These are phyloP conservation scores for Odontamblyopus lacepedii DNA, from an alignment of 2,797 vertebrate genomes.

Conservation along the genomic window DNA sequence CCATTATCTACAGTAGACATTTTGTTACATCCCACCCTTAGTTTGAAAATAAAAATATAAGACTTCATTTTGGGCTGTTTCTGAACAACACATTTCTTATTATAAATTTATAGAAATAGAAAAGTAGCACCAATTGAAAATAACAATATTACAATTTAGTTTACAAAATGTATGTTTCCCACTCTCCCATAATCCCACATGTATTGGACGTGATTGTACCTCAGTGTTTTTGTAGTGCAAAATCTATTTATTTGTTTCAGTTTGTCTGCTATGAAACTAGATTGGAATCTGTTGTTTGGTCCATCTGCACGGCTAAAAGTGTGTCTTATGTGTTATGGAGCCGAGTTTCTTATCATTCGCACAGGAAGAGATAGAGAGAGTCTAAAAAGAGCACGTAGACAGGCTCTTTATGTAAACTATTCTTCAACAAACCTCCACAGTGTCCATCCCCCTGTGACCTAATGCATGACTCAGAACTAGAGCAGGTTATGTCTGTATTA, in stretches of 20 bases:
- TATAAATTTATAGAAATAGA: not conserved
- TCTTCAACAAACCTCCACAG: not conserved
- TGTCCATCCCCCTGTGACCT: conserved; percentile 5
- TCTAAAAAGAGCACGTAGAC: conserved; percentile 51
- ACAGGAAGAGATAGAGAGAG: conserved; percentile 59
- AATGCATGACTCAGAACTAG: not conserved
- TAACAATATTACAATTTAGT: no score
- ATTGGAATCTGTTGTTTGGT: not conserved
- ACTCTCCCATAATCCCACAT: not conserved
- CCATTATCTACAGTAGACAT: conserved; percentile 30
- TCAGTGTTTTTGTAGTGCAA: not conserved
- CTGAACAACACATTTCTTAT: not conserved
- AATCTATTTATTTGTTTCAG: not conserved
- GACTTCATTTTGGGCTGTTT: not conserved
- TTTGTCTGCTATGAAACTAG: not conserved
- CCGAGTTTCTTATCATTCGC: conserved; percentile 45
- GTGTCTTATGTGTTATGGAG: conserved; percentile 18
- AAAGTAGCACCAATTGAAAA: not conserved
- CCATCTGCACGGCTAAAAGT: not conserved
- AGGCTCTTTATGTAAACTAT: conserved; percentile 28
- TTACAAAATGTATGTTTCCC: no score
- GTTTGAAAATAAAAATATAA: not conserved
- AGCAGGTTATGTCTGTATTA: not conserved
- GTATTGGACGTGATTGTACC: not conserved
- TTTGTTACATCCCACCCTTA: conserved; percentile 59